Base-by-base conservation (phyloP, 2,888 invertebrate genomes). In the Germaria angustata region DNA sequence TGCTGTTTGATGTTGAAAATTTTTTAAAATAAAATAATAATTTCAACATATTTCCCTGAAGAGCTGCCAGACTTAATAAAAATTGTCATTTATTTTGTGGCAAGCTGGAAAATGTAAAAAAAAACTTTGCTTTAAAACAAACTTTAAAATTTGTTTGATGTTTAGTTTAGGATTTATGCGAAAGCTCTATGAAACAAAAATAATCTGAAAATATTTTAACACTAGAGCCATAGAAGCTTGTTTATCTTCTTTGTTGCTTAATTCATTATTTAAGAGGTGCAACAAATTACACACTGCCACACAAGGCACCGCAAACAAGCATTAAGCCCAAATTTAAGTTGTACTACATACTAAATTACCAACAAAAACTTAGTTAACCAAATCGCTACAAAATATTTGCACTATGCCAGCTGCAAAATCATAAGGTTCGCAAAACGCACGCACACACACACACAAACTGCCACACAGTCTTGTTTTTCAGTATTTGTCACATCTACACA, bases 191-290 rank as follows among this genome's bases (percentile, higher is more conserved):
- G n/a, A n/a, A 36, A 39, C 15, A 11, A 17, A 57, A 9, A 2
- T 69, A 8, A n/a, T n/a, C n/a, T n/a, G n/a, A 6, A 57, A 69
- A 55, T 51, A 73, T 80, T 68, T 80, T 46, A 68, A 44, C 32
- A 68, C 55, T 73, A 63, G 34, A 36, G 15, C 24, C 53, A 20
- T 63, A 24, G 6, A 28, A 6, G 28, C 32, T 39, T 28, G 7
- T 39, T 68, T 17, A 13, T n/a, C n/a, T 39, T 49, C 61, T 41
- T 44, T 69, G 49, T 65, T 59, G 24, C 20, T 44, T 28, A 72
- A 72, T 81, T 66, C 61, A 77, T 66, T 80, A 80, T 76, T 76
- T 53, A 80, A n/a, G 51, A 76, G 59, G 59, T 80, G 80, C 46
- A 63, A 80, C 53, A 80, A 53, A 49, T 49, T 28, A 61, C 57